Evolutionary conservation across 2,113 vertebrate genomes (phyloP), one percentile per base, ranked within the genome.

Genomic region (Romanogobio albipinnatus): DNA sequence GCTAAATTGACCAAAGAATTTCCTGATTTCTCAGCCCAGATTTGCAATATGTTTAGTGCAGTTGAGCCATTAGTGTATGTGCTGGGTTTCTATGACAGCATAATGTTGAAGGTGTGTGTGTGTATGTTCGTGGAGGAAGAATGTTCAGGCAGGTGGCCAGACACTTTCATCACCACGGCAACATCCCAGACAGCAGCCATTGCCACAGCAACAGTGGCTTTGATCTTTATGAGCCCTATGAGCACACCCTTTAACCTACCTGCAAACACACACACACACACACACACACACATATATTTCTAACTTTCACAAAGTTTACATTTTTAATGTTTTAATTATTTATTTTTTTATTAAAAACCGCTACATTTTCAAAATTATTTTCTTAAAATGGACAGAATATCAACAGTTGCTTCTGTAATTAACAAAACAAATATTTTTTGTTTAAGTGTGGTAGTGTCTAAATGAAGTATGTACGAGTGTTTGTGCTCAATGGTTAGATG

Each of bases 131-230:
- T 33, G 43, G 4, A 59, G 51, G 51, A 70, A 43, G 11, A 59
- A 45, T 43, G 56, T 61, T 70, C 71, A 74, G 36, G 73, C 59
- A 58, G 82, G 59, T 76, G 74, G 47, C 45, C 51, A 73, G 33
- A 71, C 56, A 61, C 26, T 59, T 19, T 85, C 33, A 78, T 87
- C 86, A 83, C 86, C 86, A 87, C 53, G 80, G 86, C 86, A 87
- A 85, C 80, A 71, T 87, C 74, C 56, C 80, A 85, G 86, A 74
- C 84, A 58, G 73, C 62, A 85, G 49, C 62, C 73, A 85, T 87
- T 76, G 56, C 86, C 86, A 87, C 86, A 87, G 86, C 79, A 88
- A 83, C 84, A 83, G 56, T 56, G 56, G 24, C 84, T 83, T 85
- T 88, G 86, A 85, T 88, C 86, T 85, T 85, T 51, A 79, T 64